A percentile compares a stretch with the other conserved stretches of the same genome.
phyloP scores from a whole-genome alignment of 1,140 invertebrate species.

The Amphibalanus amphitrite region DNA sequence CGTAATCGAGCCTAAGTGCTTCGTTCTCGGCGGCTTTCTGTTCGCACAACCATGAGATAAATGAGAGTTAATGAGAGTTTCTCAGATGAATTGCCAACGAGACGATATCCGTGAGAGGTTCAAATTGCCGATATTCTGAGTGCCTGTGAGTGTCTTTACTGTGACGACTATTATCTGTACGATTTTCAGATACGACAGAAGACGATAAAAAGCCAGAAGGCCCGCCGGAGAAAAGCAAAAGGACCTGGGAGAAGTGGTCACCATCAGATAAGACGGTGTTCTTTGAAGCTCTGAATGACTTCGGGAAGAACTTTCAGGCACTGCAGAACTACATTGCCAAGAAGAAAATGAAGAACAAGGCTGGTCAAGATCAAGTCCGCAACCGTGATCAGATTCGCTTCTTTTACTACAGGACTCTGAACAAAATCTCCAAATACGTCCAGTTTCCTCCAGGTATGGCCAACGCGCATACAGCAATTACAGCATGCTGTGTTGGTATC shows the following conservation, averaged over 20 bases:
- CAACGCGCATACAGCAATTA: no score
- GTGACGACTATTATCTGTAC: not conserved
- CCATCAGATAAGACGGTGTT: slow-evolving; percentile 76
- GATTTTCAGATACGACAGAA: not conserved
- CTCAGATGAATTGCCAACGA: no score
- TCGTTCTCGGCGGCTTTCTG: no score
- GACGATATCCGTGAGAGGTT: no score
- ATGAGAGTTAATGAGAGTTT: no score
- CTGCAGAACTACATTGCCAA: slow-evolving; percentile 64
- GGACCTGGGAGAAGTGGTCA: slow-evolving; percentile 42
- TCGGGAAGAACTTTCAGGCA: slow-evolving; percentile 87
- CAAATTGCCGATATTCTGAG: no score
- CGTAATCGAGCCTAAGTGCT: no score
- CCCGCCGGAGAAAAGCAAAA: not conserved
- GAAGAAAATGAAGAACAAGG: slow-evolving; percentile 54
- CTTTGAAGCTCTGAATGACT: slow-evolving; percentile 88
- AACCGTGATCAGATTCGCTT: slow-evolving; percentile 86
- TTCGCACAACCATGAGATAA: no score
- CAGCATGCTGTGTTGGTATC: no score
- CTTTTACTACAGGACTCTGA: slow-evolving; percentile 88
- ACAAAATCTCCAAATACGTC: slow-evolving; percentile 82
- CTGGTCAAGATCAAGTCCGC: slow-evolving; percentile 33
- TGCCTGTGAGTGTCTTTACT: not conserved
- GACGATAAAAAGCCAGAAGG: not conserved
- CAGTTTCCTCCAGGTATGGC: slow-evolving; percentile 61